Evolutionary conservation across 2,113 vertebrate genomes (phyloP), one percentile per base, ranked within the genome.

Genomic region (Entelurus aequoreus): DNA sequence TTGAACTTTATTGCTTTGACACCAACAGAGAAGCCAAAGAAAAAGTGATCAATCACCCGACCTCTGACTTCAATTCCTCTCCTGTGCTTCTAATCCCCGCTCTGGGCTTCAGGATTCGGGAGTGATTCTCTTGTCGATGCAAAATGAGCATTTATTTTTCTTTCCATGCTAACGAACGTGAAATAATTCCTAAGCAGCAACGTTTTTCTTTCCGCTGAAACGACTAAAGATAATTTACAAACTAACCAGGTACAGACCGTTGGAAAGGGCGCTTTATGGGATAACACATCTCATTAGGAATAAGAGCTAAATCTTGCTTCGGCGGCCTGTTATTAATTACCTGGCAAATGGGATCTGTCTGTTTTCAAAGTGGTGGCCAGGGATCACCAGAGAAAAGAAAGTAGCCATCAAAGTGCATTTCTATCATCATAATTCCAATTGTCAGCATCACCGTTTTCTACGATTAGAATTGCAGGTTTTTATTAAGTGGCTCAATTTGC

Each of bases 401-500:
- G 87, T 87, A 88, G 87, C 87, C 88, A 92, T 94, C 93, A 94
- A 91, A 91, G 85, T 91, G 77, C 84, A 92, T 92, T 92, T 92
- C 89, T 93, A 91, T 92, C 92, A 92, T 94, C 91, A 90, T 91
- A 90, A 89, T 87, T 93, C 87, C 92, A 90, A 94, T 91, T 88
- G 88, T 90, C 88, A 87, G 84, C 77, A 90, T 88, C 79, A 86
- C 87, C 90, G 28, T 88, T 93, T 92, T 87, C 81, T 83, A 71
- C 82, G 80, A 84, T 86, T 91, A 94, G 91, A 93, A 95, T 95
- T 93, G 90, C 92, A 84, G 8, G 68, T 80, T 93, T 94, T 94
- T 94, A 95, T 92, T 94, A 92, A 92, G 92, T 90, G 91, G 90
- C 91, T 94, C 91, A 91, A 92, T 94, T 93, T 95, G 89, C 82